These are phyloP conservation scores for Drosophila koepferae DNA, from an alignment of 2,888 invertebrate genomes.

Conservation along the genomic window DNA sequence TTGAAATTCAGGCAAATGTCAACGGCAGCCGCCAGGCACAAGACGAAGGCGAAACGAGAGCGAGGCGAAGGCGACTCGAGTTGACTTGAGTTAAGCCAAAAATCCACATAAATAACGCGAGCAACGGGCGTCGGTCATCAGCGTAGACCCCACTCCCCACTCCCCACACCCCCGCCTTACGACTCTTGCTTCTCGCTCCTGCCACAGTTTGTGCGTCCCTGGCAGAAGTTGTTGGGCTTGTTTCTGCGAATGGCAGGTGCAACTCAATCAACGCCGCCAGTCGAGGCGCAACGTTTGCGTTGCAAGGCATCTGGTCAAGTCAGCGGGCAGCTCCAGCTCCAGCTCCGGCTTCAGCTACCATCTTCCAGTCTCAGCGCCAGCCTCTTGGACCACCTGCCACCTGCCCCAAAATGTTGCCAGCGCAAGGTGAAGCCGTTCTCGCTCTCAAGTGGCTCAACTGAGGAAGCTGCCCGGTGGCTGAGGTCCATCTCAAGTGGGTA, in stretches of 20 bases:
- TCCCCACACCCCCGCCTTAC: too few relatives aligned
- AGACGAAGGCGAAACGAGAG: not conserved
- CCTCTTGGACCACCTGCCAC: constrained; percentile 56
- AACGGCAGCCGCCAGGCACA: constrained; percentile 53
- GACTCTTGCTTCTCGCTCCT: not conserved
- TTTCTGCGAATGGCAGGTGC: constrained; percentile 82
- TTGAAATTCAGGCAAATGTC: constrained; percentile 81
- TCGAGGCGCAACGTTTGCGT: constrained; percentile 37
- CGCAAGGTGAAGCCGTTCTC: constrained; percentile 2
- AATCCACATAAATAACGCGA: constrained; percentile 78
- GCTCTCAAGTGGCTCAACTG: constrained; percentile 64
- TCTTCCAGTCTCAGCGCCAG: constrained; percentile 10
- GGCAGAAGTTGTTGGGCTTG: constrained; percentile 63
- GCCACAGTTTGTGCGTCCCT: constrained; percentile 6
- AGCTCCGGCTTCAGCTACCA: not conserved
- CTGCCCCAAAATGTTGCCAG: constrained; percentile 58
- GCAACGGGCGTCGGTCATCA: constrained; percentile 61
- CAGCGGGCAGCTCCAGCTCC: constrained; percentile 27
- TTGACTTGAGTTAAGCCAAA: constrained; percentile 52
- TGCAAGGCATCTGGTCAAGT: constrained; percentile 47
- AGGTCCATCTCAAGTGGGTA: constrained; percentile 64
- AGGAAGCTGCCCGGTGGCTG: constrained; percentile 60
- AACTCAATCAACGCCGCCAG: constrained; percentile 77
- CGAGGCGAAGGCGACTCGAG: constrained; percentile 12
- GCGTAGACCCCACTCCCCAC: not conserved